Conservation (phyloP, 1,140 invertebrate species). For the Delia radicum region DNA sequence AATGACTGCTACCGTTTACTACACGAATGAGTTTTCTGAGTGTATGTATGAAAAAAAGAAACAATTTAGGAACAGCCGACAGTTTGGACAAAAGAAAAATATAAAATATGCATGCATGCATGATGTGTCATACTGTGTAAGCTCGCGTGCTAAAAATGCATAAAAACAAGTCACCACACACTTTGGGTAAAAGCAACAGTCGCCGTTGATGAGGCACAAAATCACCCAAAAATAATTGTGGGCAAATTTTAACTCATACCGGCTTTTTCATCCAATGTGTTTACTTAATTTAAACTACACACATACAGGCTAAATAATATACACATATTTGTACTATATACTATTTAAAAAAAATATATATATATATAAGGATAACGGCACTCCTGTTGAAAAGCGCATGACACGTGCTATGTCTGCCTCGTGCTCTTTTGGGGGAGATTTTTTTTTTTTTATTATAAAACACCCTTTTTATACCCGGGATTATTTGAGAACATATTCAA, state of each 20-base stretch:
- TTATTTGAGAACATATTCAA: too few relatives aligned
- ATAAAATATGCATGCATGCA: neutral
- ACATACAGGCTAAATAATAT: neutral
- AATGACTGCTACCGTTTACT: too few relatives aligned
- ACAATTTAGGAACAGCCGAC: too few relatives aligned
- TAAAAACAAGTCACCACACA: conserved; percentile 3
- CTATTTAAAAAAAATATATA: neutral
- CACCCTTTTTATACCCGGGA: neutral
- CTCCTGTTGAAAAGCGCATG: conserved; percentile 16
- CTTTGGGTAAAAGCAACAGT: conserved; percentile 6
- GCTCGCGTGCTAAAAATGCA: conserved; percentile 14
- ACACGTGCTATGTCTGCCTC: conserved; percentile 33
- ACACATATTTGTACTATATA: conserved; percentile 7
- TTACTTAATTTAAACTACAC: conserved; percentile 5
- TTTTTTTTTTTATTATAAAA: neutral
- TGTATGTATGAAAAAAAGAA: neutral
- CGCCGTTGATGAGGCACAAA: neutral
- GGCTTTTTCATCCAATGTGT: conserved; percentile 5
- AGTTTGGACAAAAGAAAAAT: too few relatives aligned
- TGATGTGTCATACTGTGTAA: neutral
- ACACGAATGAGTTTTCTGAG: too few relatives aligned
- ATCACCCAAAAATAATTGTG: neutral
- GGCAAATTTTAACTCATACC: neutral
- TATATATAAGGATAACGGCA: conserved; percentile 9
- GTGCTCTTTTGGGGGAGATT: neutral